Conservation (phyloP, 2,797 vertebrate genomes). For the Apogon talboti region DNA sequence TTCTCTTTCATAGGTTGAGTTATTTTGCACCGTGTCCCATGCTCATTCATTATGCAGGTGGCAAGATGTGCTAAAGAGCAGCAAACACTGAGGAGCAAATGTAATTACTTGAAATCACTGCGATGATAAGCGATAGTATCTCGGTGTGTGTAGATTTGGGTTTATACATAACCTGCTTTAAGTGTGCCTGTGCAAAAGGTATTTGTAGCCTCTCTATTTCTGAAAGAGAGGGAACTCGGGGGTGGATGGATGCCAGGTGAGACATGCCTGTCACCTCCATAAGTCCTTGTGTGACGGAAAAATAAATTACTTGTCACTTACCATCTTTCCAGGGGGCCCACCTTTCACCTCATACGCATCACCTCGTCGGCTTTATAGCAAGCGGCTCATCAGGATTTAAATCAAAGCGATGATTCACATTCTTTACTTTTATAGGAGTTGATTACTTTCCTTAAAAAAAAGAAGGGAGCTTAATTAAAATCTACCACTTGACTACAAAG, state of each 20-base stretch:
- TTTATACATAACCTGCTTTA: background rate
- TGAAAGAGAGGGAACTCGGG: constrained; percentile 8
- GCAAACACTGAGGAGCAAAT: constrained; percentile 21
- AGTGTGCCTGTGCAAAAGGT: constrained; percentile 8
- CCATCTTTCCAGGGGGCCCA: constrained; percentile 2
- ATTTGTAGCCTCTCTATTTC: background rate
- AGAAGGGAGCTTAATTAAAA: constrained; percentile 55
- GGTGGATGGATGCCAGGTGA: constrained; percentile 40
- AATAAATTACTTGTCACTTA: constrained; percentile 46
- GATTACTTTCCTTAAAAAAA: constrained; percentile 41
- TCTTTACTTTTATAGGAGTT: constrained; percentile 26
- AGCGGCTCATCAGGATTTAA: constrained; percentile 18
- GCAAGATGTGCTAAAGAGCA: constrained; percentile 22
- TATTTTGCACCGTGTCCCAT: constrained; percentile 8
- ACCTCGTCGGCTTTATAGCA: constrained; percentile 20
- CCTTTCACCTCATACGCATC: constrained; percentile 30
- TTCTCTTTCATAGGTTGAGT: constrained; percentile 28
- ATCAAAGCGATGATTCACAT: constrained; percentile 40
- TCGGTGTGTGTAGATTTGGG: constrained; percentile 8
- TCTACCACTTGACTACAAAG: constrained; percentile 12
- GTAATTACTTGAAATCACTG: constrained; percentile 31
- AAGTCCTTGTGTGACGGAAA: constrained; percentile 43
- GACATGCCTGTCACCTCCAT: constrained; percentile 29
- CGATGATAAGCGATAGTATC: constrained; percentile 11
- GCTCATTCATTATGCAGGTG: constrained; percentile 68